A percentile compares a stretch with the other conserved stretches of the same genome.
Evolutionary conservation across 2,797 vertebrate species (phyloP).

Genomic region (Philypnodon macrostomus): DNA sequence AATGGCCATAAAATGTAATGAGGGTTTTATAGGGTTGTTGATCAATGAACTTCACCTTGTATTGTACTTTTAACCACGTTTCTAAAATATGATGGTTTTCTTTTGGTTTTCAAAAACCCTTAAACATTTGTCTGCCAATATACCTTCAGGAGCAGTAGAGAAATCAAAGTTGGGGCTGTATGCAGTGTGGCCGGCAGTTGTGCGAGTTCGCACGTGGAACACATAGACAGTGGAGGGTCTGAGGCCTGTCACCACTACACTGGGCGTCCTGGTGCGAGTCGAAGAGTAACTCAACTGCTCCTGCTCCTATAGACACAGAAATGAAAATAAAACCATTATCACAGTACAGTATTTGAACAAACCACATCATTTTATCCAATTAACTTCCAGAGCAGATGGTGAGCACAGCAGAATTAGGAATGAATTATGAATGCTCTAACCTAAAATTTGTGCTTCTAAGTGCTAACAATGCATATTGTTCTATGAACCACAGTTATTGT

Average conservation of each 20-base stretch:
- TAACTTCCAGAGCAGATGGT: conserved; percentile 33
- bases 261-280: conserved; percentile 89
- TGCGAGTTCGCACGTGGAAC: conserved; percentile 94
- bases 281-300: conserved; percentile 97
- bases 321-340: conserved; percentile 24
- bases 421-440: conserved; percentile 14
- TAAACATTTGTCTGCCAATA: conserved; percentile 34
- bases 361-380: conserved; percentile 17
- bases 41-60: conserved; percentile 19
- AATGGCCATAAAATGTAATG: conserved; percentile 41
- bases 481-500: conserved; percentile 10
- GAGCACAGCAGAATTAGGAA: conserved; percentile 18
- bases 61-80: conserved; percentile 17
- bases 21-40: conserved; percentile 29
- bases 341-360: conserved; percentile 18
- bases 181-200: conserved; percentile 88
- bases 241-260: conserved; percentile 90
- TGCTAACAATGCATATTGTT: conserved; percentile 20
- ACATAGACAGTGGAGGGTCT: conserved; percentile 91
- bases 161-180: conserved; percentile 97
- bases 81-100: too few relatives aligned
- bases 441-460: conserved; percentile 17
- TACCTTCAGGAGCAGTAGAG: conserved; percentile 92
- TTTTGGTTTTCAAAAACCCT: background rate
- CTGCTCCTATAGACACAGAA: conserved; percentile 80